These are phyloP conservation scores for Mesaphorura yosii DNA, from an alignment of 1,140 invertebrate genomes.

Conservation along the genomic window DNA sequence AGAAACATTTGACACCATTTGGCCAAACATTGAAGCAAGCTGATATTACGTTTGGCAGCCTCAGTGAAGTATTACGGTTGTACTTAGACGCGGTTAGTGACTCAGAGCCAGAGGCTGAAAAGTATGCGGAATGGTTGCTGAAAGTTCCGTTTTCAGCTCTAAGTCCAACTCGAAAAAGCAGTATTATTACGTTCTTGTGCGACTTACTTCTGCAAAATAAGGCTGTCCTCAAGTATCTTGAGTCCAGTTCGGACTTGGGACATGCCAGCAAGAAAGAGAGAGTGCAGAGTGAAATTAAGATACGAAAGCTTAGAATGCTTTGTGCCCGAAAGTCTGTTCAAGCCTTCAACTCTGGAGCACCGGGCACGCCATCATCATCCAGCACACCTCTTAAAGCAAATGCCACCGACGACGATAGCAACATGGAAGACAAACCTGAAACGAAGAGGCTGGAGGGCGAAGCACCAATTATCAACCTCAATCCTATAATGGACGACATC, in stretches of 20 bases:
- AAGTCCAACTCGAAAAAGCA: constrained; percentile 71
- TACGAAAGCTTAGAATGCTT: constrained; percentile 51
- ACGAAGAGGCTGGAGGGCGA: constrained; percentile 32
- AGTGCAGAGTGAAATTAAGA: constrained; percentile 29
- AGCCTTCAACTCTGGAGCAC: no score
- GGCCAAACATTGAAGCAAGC: constrained; percentile 82
- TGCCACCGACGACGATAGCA: no score
- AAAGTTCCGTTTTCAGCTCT: constrained; percentile 74
- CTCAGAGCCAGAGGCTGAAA: constrained; percentile 39
- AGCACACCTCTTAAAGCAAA: no score
- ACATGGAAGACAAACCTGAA: no score
- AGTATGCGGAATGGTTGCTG: constrained; percentile 55
- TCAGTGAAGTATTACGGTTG: constrained; percentile 73
- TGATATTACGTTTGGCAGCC: constrained; percentile 77
- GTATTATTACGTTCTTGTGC: constrained; percentile 78
- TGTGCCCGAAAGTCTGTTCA: constrained; percentile 61
- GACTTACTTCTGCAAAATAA: constrained; percentile 89
- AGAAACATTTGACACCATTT: constrained; percentile 69
- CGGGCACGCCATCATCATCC: no score
- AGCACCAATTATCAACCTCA: no score
- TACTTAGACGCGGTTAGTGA: constrained; percentile 29
- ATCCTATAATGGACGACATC: constrained; percentile 27
- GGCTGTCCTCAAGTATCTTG: constrained; percentile 31
- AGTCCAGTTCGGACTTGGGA: constrained; percentile 20
- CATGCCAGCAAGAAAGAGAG: constrained; percentile 25